Base-by-base conservation (phyloP, 1,140 invertebrate species). In the Eueides isabella region DNA sequence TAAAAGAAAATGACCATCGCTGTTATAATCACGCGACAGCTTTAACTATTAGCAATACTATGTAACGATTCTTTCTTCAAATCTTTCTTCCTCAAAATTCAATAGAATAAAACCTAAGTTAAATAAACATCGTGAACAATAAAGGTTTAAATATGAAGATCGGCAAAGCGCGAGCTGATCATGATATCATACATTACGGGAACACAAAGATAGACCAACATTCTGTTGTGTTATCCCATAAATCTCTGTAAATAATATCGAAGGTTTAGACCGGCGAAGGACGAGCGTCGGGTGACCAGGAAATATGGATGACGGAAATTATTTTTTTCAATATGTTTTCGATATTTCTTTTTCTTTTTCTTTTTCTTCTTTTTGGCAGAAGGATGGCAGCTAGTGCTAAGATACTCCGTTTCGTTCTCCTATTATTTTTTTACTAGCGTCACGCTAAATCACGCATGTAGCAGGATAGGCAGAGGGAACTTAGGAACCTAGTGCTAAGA, bases 211-310 rank as follows among this genome's bases (percentile, higher is more conserved):
- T 77, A 77, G 71, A 61, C 71, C 38, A 76, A 68, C 74, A 67
- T 76, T 72, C 31, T 73, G 61, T 71, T 71, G 68, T 69, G 74
- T 67, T 75, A 75, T 75, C 48, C 72, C 67, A 77, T 77, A 77
- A 77, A 77, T 77, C 76, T 77, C 63, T 76, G 75, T 76, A 76
- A 76, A 76, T 76, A 76, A 76, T 76, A 76, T 71, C 67, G 68
- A 74, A 63, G 67, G 66, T 71, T 71, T 75, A 30, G 64, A 62
- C 63, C 7, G 48, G 48, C 63, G 63, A 71, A 75, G 74, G 74
- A 75, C 69, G 63, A 71, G 7, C 9, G 44, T 75, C 61, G 64
- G 33, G 74, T 66, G 33, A 67, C 74, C 74, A 75, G 62, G 0
- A 26, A 44, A 44, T 44, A 19, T 19, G 9, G 14, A 38, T 38